Conservation (phyloP, 37 sponge, comb jelly and placozoan species). For the Halisarca cf. caerulea region DNA sequence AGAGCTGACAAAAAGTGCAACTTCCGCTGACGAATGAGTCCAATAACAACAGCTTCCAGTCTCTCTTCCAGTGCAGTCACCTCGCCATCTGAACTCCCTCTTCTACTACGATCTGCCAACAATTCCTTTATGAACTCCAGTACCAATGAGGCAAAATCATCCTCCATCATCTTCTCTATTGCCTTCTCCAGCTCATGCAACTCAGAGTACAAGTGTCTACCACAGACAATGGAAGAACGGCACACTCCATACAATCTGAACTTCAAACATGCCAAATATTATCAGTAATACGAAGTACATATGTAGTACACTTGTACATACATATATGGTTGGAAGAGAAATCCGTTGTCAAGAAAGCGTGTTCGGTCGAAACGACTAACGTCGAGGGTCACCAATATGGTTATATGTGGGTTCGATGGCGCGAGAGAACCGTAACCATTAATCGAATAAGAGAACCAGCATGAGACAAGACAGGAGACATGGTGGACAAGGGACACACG, state of each 20-base stretch:
- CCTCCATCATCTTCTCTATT: constrained; percentile 93
- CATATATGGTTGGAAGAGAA: no score
- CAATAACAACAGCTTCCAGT: constrained; percentile 67
- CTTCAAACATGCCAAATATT: background rate
- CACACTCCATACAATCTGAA: constrained; percentile 1
- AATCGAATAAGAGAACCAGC: no score
- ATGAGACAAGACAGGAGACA: no score
- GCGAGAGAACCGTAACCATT: no score
- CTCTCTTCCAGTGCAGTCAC: constrained; percentile 50
- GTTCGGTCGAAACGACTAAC: no score
- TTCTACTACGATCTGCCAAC: background rate
- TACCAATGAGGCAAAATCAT: constrained; percentile 81
- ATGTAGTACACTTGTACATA: background rate
- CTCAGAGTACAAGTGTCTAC: constrained; percentile 88
- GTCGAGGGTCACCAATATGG: no score
- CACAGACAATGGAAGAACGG: background rate
- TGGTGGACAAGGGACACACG: no score
- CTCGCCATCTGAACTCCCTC: background rate
- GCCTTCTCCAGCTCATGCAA: constrained; percentile 88
- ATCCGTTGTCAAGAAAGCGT: no score
- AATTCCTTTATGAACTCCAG: constrained; percentile 53
- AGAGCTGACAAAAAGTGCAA: constrained; percentile 73
- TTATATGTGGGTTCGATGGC: no score
- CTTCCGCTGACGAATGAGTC: constrained; percentile 79
- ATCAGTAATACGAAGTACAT: background rate